phyloP scores from a whole-genome alignment of 2,888 invertebrate species.

The Phorcus lineatus region DNA sequence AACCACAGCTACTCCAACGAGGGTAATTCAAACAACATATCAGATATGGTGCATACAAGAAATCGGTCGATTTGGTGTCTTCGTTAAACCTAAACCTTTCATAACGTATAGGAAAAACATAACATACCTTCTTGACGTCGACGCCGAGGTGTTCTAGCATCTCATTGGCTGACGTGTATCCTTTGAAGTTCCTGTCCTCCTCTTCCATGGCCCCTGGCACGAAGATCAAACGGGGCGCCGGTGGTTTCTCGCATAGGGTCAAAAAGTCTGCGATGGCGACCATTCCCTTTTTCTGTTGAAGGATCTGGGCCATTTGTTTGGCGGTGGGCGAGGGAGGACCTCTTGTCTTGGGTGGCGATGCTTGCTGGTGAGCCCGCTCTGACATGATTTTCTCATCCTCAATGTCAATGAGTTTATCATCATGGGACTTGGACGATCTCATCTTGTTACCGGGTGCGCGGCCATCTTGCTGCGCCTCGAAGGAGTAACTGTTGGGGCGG shows the following conservation, averaged over 20 bases:
- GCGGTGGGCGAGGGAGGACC: conserved; percentile 43
- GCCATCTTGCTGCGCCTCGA: conserved; percentile 38
- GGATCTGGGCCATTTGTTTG: conserved; percentile 63
- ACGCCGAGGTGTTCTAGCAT: conserved; percentile 81
- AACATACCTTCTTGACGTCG: conserved; percentile 68
- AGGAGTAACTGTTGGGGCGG: conserved; percentile 45
- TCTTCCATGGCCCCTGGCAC: conserved; percentile 65
- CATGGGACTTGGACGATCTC: conserved; percentile 42
- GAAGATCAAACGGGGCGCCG: conserved; percentile 58
- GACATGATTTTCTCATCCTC: conserved; percentile 37
- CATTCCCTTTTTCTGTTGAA: conserved; percentile 64
- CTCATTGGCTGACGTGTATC: conserved; percentile 92
- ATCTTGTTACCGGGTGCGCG: conserved; percentile 26
- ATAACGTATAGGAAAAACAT: neutral
- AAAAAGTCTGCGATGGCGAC: conserved; percentile 70
- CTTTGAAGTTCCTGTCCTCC: conserved; percentile 81
- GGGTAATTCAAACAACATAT: no score
- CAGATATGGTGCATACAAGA: no score
- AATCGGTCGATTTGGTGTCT: no score
- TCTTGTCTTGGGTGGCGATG: conserved; percentile 25
- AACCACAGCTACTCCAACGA: no score
- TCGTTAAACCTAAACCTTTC: no score
- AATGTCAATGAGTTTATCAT: conserved; percentile 46
- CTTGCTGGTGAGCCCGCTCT: conserved; percentile 26
- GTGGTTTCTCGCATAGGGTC: conserved; percentile 63